Percentiles rank a stretch among this genome's conserved stretches.
phyloP scores from a whole-genome alignment of 64 coral and sea anemone species.

The Astreopora myriophthalma region DNA sequence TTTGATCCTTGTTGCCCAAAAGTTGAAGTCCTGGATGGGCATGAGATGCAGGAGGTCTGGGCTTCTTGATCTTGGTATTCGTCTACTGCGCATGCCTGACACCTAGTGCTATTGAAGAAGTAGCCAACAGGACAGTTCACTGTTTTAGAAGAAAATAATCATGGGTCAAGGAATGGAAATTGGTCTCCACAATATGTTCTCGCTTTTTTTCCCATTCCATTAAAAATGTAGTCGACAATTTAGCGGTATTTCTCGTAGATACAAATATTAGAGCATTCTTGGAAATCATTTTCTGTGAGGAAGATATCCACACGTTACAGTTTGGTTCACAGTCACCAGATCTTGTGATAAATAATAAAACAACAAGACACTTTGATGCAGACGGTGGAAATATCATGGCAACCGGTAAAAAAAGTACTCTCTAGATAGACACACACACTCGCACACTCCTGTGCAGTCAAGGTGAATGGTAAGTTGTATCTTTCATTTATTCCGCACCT shows the following conservation, averaged over 20 bases:
- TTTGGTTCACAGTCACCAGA: not conserved
- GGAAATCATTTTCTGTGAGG: not conserved
- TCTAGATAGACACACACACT: not conserved
- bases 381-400: not conserved
- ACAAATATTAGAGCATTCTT: not conserved
- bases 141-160: not conserved
- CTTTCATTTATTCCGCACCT: not conserved
- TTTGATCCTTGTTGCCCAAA: conserved; percentile 40
- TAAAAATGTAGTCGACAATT: not conserved
- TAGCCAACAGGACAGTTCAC: conserved; percentile 48
- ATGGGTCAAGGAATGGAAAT: not conserved
- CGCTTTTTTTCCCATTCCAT: not conserved
- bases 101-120: conserved; percentile 14
- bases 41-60: conserved; percentile 33
- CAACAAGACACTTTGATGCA: not conserved
- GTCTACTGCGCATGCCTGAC: conserved; percentile 41
- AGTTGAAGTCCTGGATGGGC: conserved; percentile 38
- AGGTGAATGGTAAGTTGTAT: not conserved
- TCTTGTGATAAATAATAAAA: not conserved
- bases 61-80: conserved; percentile 52
- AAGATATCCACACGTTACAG: not conserved
- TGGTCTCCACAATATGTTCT: not conserved
- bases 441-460: not conserved
- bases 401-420: not conserved
- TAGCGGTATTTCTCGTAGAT: not conserved